phyloP scores from a whole-genome alignment of 2,888 invertebrate species.

The Megastigmus dorsalis region DNA sequence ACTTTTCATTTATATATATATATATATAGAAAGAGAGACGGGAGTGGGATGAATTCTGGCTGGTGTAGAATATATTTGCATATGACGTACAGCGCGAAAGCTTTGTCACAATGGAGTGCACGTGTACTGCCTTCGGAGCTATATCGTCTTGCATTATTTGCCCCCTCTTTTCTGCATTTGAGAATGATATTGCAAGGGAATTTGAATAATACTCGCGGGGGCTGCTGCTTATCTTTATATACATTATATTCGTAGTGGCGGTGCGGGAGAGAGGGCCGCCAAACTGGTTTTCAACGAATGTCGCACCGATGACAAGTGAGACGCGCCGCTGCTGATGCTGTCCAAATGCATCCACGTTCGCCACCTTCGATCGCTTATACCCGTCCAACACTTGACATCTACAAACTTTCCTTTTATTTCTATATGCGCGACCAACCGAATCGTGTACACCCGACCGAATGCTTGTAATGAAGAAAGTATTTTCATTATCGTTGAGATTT shows the following conservation, averaged over 20 bases:
- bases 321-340: background rate
- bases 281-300: conserved; percentile 40
- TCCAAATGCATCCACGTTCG: conserved; percentile 39
- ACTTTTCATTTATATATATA: conserved; percentile 37
- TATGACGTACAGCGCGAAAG: conserved; percentile 18
- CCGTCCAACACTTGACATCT: conserved; percentile 16
- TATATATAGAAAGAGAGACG: too few species aligned
- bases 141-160: conserved; percentile 37
- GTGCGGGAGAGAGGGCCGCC: conserved; percentile 23
- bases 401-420: conserved; percentile 42
- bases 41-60: conserved; percentile 14
- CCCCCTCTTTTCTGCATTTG: conserved; percentile 17
- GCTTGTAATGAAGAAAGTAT: too few species aligned
- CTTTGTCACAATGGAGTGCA: conserved; percentile 36
- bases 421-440: background rate
- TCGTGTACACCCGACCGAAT: too few species aligned
- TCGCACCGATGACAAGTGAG: conserved; percentile 21
- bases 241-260: too few species aligned
- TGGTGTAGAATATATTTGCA: conserved; percentile 5
- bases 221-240: conserved; percentile 43
- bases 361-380: conserved; percentile 25
- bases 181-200: conserved; percentile 35
- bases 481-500: too few species aligned
- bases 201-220: conserved; percentile 45
- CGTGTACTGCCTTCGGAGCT: too few species aligned